Percentiles rank a stretch among this genome's conserved stretches.
Conservation (phyloP, 2,797 vertebrate species). For the Decapterus maruadsi region DNA sequence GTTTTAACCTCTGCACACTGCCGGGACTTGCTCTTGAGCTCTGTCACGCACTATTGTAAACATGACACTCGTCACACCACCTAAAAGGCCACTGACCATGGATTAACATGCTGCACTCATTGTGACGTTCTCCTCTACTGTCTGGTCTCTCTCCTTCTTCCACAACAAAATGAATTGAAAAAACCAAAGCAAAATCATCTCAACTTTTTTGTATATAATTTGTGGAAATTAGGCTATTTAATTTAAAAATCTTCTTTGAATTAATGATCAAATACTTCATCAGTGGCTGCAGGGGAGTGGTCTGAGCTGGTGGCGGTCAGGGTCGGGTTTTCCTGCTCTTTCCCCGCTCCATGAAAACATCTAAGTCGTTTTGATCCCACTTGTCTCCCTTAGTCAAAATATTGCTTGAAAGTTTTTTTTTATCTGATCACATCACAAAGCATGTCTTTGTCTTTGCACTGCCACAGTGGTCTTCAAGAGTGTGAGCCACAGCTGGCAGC, state of each 20-base stretch:
- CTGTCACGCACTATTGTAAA: slow-evolving; percentile 51
- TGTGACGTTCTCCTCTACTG: slow-evolving; percentile 25
- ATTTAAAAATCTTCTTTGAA: neutral
- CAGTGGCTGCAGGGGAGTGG: too few species aligned
- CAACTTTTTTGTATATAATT: neutral
- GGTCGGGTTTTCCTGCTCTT: too few species aligned
- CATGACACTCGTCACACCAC: slow-evolving; percentile 23
- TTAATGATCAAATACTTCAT: neutral
- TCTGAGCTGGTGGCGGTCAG: too few species aligned
- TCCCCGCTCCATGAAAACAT: too few species aligned
- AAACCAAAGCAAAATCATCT: neutral
- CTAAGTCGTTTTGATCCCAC: slow-evolving; percentile 38
- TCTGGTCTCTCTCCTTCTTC: neutral
- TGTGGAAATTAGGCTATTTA: neutral
- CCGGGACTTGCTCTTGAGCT: slow-evolving; percentile 52
- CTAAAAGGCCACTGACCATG: slow-evolving; percentile 51
- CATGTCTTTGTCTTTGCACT: neutral
- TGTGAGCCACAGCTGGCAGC: slow-evolving; percentile 3
- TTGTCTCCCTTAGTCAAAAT: slow-evolving; percentile 29
- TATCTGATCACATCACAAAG: slow-evolving; percentile 5
- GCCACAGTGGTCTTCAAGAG: neutral
- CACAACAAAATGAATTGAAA: neutral
- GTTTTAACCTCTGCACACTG: slow-evolving; percentile 69
- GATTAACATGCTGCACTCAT: slow-evolving; percentile 32
- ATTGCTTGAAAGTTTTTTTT: slow-evolving; percentile 7